A percentile compares a stretch with the other conserved stretches of the same genome.
Conservation (phyloP, 1,140 invertebrate genomes). For the Nixonia krombeini region DNA sequence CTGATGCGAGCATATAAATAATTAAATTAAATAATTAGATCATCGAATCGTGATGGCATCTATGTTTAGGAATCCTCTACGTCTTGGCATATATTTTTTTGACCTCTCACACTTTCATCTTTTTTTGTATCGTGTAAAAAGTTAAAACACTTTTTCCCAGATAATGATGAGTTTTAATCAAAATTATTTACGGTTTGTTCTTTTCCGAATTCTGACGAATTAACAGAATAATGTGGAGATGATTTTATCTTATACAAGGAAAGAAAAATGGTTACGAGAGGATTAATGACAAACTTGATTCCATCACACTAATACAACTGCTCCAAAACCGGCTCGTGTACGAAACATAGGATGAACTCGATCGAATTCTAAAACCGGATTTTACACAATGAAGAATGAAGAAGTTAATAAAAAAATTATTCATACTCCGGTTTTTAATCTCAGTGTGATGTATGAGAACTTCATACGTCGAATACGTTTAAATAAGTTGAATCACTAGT, state of each 20-base stretch:
- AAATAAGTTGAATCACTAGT: too few relatives aligned
- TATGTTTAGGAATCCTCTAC: slow-evolving; percentile 5
- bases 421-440: background rate
- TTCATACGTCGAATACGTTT: too few relatives aligned
- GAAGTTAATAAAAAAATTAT: slow-evolving; percentile 24
- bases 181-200: too few relatives aligned
- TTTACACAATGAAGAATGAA: slow-evolving; percentile 43
- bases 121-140: background rate
- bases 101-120: background rate
- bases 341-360: slow-evolving; percentile 52
- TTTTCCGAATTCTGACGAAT: too few relatives aligned
- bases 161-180: too few relatives aligned
- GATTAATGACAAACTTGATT: slow-evolving; percentile 38
- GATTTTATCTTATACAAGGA: slow-evolving; percentile 7
- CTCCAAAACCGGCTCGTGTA: slow-evolving; percentile 56
- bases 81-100: slow-evolving; percentile 10
- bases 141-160: too few relatives aligned
- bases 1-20: slow-evolving; percentile 27
- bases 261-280: slow-evolving; percentile 26
- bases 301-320: slow-evolving; percentile 36
- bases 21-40: slow-evolving; percentile 31
- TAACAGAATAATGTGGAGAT: too few relatives aligned
- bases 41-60: slow-evolving; percentile 5
- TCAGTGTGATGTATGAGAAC: background rate
- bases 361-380: slow-evolving; percentile 64